Evolutionary conservation across 2,113 vertebrate genomes (phyloP).

Genomic region (Sorex araneus): DNA sequence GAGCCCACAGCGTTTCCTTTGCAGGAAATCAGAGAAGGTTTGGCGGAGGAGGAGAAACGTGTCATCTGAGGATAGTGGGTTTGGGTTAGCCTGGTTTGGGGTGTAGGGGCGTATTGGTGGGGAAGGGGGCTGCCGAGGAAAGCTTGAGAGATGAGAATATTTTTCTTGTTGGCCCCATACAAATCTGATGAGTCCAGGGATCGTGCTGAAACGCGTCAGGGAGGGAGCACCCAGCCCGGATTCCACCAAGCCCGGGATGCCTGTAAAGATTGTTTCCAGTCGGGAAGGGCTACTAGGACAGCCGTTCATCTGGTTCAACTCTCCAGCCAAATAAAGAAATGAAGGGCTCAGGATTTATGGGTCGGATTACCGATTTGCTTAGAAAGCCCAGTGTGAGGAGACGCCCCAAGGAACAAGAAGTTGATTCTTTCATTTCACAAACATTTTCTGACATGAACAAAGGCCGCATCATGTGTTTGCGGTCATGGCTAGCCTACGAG

Average conservation of each 20-base stretch:
- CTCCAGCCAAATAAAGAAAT: neutral
- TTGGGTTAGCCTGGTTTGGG: neutral
- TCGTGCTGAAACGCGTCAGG: neutral
- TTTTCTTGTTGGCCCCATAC: neutral
- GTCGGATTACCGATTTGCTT: neutral
- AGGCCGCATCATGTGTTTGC: neutral
- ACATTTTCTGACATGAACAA: neutral
- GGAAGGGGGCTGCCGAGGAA: neutral
- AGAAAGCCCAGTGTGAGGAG: neutral
- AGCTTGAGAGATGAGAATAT: accelerated
- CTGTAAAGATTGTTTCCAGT: neutral
- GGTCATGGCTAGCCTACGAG: neutral
- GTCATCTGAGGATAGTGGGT: neutral
- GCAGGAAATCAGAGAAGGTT: neutral
- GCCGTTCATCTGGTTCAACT: neutral
- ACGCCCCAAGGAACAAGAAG: neutral
- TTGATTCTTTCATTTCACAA: neutral
- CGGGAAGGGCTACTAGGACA: neutral
- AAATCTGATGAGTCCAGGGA: accelerated
- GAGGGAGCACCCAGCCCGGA: neutral
- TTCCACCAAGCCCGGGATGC: too few species aligned
- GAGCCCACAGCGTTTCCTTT: neutral
- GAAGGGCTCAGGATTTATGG: neutral
- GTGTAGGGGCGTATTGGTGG: neutral
- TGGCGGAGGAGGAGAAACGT: neutral